Conservation (phyloP, 2,888 invertebrate genomes). For the Auanema freiburgensis region DNA sequence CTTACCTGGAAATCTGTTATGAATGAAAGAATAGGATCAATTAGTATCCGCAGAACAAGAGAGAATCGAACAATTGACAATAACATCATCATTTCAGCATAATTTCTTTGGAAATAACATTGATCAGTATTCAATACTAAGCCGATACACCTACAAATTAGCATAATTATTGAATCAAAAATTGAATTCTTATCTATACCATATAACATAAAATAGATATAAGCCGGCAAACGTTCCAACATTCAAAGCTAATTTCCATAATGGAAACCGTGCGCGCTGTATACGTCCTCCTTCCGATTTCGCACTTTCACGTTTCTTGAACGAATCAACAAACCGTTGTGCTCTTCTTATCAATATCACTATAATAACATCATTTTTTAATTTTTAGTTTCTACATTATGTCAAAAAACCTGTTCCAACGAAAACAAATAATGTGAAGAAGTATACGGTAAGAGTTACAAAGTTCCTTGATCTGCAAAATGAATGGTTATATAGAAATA, state of each 20-base stretch:
- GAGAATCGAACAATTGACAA: slow-evolving; percentile 40
- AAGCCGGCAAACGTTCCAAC: slow-evolving; percentile 58
- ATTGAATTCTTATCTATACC: slow-evolving; percentile 29
- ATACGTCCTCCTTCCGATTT: slow-evolving; percentile 14
- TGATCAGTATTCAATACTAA: slow-evolving; percentile 39
- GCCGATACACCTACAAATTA: slow-evolving; percentile 46
- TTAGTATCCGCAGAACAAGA: slow-evolving; percentile 48
- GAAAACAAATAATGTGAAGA: slow-evolving; percentile 46
- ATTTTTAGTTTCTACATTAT: not conserved
- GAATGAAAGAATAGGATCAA: slow-evolving; percentile 57
- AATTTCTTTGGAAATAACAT: slow-evolving; percentile 54
- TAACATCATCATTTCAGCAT: slow-evolving; percentile 48
- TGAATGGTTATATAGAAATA: no score
- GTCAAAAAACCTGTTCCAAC: slow-evolving; percentile 45
- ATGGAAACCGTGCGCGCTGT: slow-evolving; percentile 47
- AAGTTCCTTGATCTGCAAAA: slow-evolving; percentile 30
- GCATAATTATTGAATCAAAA: not conserved
- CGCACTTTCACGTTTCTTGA: slow-evolving; percentile 32
- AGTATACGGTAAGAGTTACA: slow-evolving; percentile 29
- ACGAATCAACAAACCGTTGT: slow-evolving; percentile 48
- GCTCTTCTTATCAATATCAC: slow-evolving; percentile 45
- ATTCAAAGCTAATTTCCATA: slow-evolving; percentile 60
- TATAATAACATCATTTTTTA: slow-evolving; percentile 10
- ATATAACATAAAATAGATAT: slow-evolving; percentile 56
- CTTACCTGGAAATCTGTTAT: slow-evolving; percentile 57